phyloP scores from a whole-genome alignment of 1,140 invertebrate genomes.

The Ptiloglossa arizonensis region DNA sequence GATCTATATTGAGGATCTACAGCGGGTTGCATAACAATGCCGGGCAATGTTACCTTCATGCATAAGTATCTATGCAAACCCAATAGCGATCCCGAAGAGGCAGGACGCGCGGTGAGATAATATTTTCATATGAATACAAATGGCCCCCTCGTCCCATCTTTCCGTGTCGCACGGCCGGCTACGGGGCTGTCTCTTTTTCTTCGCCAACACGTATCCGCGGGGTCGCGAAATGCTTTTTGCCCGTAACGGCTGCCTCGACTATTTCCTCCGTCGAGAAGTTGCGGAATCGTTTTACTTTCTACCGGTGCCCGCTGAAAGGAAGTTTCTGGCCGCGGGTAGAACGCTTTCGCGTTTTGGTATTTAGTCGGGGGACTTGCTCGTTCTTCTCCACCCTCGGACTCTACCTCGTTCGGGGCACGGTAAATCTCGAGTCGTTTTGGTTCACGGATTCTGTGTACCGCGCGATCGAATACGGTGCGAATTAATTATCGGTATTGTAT shows the following conservation, averaged over 20 bases:
- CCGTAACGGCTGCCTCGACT: conserved; percentile 63
- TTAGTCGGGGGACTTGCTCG: conserved; percentile 42
- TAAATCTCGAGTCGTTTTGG: conserved; percentile 13
- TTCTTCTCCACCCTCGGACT: not conserved
- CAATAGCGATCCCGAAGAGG: conserved; percentile 73
- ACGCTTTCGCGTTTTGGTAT: conserved; percentile 55
- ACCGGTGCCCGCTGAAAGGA: conserved; percentile 50
- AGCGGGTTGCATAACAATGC: conserved; percentile 72
- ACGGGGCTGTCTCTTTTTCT: conserved; percentile 40
- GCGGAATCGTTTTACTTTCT: conserved; percentile 59
- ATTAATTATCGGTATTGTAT: too few relatives aligned
- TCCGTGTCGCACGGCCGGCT: not conserved
- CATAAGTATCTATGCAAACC: conserved; percentile 75
- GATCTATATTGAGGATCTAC: conserved; percentile 73
- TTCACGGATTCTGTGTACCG: too few relatives aligned
- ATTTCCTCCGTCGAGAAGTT: conserved; percentile 59
- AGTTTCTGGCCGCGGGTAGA: conserved; percentile 58
- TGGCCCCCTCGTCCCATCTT: conserved; percentile 51
- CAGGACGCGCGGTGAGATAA: conserved; percentile 69
- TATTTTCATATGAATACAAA: conserved; percentile 75
- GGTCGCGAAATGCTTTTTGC: conserved; percentile 66
- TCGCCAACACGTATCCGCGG: conserved; percentile 52
- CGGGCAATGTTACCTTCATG: conserved; percentile 71
- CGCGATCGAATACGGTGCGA: too few relatives aligned
- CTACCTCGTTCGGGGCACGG: not conserved